Evolutionary conservation across 1,140 invertebrate species (phyloP).

Genomic region (Drosophila arawakana): DNA sequence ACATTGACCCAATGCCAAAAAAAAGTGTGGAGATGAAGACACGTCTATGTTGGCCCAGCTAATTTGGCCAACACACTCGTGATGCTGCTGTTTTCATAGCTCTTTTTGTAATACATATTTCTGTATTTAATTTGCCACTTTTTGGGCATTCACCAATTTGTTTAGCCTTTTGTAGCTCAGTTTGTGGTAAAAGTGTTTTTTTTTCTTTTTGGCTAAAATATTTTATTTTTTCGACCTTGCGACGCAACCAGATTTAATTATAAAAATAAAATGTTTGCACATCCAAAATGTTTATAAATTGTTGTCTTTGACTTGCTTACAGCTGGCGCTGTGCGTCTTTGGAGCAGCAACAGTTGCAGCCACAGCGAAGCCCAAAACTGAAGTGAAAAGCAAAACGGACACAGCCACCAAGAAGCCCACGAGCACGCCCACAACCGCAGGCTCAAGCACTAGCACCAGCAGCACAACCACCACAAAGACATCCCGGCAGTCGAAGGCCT

Average conservation of each 20-base stretch:
- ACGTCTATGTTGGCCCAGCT: slow-evolving; percentile 57
- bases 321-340: slow-evolving; percentile 66
- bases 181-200: slow-evolving; percentile 65
- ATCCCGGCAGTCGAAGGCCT: slow-evolving; percentile 58
- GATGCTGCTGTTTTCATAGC: slow-evolving; percentile 23
- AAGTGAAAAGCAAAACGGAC: slow-evolving; percentile 9
- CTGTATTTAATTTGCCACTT: slow-evolving; percentile 69
- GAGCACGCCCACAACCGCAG: slow-evolving; percentile 29
- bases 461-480: slow-evolving; percentile 17
- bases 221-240: slow-evolving; percentile 60
- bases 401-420: slow-evolving; percentile 47
- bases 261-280: slow-evolving; percentile 22
- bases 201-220: no score
- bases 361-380: slow-evolving; percentile 46
- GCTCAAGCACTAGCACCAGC: slow-evolving; percentile 10
- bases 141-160: slow-evolving; percentile 76
- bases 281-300: slow-evolving; percentile 15
- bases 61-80: slow-evolving; percentile 53
- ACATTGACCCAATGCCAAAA: slow-evolving; percentile 76
- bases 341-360: slow-evolving; percentile 34
- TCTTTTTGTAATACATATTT: slow-evolving; percentile 6
- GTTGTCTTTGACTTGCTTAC: slow-evolving; percentile 31
- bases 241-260: slow-evolving; percentile 45
- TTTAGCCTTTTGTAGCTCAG: slow-evolving; percentile 21
- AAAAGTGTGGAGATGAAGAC: slow-evolving; percentile 11